Base-by-base conservation (phyloP, 2,797 vertebrate species). In the Argyrosomus regius region DNA sequence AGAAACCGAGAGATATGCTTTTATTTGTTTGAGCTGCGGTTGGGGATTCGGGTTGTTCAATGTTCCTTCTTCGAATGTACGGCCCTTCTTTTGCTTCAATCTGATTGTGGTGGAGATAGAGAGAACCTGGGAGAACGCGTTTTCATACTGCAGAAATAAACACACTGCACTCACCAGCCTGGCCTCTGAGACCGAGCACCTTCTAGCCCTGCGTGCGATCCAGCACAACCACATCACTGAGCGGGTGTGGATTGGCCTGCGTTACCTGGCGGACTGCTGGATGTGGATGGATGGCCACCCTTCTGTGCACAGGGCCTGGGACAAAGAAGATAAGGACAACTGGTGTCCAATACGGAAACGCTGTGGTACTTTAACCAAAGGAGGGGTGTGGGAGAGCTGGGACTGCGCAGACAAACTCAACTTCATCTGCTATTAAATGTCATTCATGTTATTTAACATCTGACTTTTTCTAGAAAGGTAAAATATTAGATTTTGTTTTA, bases 221-320 rank as follows among this genome's bases (percentile, higher is more conserved):
- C 6, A 57, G 8, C 0, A 18, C 0, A 0, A 24, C 1, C 0
- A 20, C 28, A 22, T 67, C 46, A 54, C 62, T 1, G 39, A 86
- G 12, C 8, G 1, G 9, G 77, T 89, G 50, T 93, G 93, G 93
- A 90, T 86, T 0, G 88, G 92, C 3, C 78, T 93, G 77, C 66
- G 77, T 28, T 92, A 75, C 78, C 66, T 92, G 6, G 81, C 1
- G 13, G 77, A 82, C 57, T 1, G 6, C 5, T 93, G 93, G 92
- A 10, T 81, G 71, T 94, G 93, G 94, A 62, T 88, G 62, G 73
- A 71, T 22, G 9, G 64, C 0, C 67, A 79, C 46, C 54, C 39
- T 28, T 11, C 89, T 60, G 17, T 1, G 13, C 83, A 80, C 4
- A 0, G 66, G 13, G 71, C 6, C 59, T 89, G 77, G 86, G 0